Base-by-base conservation (phyloP, 2,113 vertebrate genomes). In the Dicaeum eximium region DNA sequence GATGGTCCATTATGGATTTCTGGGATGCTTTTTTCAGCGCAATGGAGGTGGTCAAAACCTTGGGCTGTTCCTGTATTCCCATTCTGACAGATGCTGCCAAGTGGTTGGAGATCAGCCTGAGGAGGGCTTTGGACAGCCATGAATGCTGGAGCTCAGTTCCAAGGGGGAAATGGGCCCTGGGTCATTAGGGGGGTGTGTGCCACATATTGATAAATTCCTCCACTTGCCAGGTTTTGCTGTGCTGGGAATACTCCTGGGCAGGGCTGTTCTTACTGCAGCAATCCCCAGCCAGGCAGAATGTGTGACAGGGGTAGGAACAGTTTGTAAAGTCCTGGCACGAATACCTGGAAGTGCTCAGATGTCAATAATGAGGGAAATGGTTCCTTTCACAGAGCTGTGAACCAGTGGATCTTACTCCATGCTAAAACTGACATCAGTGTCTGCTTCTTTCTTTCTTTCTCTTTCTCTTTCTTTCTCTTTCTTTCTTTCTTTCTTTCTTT, bases 301-400 rank as follows among this genome's bases (percentile, higher is more conserved):
- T 9, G 47, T 62, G 88, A 82, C 75, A 90, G 57, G 19, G 93
- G 90, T 21, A 54, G 67, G 79, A 97, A 83, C 2, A 2, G 51
- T 73, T 89, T 56, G 47, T 25, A 53, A 89, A 81, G n/a, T 64
- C 44, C 72, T 94, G 87, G 71, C 81, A 95, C 70, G 92, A 94
- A 73, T 83, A 92, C 91, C 82, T 91, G 71, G 64, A 94, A 94
- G 70, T 80, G 37, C 48, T 88, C 17, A 12, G 72, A 83, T 93
- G 62, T 69, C 66, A 77, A 23, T 77, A 54, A 47, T 65, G 37
- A 73, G 62, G 40, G 75, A 77, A 90, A 91, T 37, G 50, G 78
- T 86, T 93, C 94, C 53, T 90, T 80, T 90, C 69, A 60, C 45
- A 54, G 57, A 50, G 27, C 51, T 84, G 70, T 18, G 16, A 72